phyloP scores from a whole-genome alignment of 1,140 invertebrate species.

The Magallana angulata region DNA sequence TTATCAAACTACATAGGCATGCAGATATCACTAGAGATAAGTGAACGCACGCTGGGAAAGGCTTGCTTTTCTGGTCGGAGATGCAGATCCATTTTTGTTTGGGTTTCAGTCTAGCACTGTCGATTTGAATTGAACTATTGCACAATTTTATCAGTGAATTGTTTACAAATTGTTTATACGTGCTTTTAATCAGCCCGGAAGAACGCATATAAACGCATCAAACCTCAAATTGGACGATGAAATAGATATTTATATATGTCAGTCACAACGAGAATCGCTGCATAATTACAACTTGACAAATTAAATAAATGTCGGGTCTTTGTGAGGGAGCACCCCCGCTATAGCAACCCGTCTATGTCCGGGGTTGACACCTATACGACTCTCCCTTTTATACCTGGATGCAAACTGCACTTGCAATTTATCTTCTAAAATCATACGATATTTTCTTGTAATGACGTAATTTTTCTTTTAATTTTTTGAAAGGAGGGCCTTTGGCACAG shows the following conservation, averaged over 20 bases:
- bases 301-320: constrained; percentile 3
- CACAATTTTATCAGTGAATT: not conserved
- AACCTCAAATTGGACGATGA: constrained; percentile 8
- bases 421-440: too few species aligned
- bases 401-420: too few species aligned
- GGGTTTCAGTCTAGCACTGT: constrained; percentile 21
- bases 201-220: not conserved
- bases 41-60: too few species aligned
- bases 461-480: too few species aligned
- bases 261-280: not conserved
- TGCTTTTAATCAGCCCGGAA: not conserved
- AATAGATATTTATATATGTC: constrained; percentile 35
- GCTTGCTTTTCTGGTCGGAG: too few species aligned
- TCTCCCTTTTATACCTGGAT: too few species aligned
- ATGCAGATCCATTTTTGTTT: not conserved
- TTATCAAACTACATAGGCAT: too few species aligned
- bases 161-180: not conserved
- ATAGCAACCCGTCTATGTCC: not conserved
- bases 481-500: too few species aligned
- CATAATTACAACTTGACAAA: constrained; percentile 31
- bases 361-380: not conserved
- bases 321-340: not conserved
- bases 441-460: too few species aligned
- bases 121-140: constrained; percentile 18
- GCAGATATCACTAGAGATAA: too few species aligned